Evolutionary conservation across 2,888 invertebrate species (phyloP).

Genomic region (Lochmaea capreae): DNA sequence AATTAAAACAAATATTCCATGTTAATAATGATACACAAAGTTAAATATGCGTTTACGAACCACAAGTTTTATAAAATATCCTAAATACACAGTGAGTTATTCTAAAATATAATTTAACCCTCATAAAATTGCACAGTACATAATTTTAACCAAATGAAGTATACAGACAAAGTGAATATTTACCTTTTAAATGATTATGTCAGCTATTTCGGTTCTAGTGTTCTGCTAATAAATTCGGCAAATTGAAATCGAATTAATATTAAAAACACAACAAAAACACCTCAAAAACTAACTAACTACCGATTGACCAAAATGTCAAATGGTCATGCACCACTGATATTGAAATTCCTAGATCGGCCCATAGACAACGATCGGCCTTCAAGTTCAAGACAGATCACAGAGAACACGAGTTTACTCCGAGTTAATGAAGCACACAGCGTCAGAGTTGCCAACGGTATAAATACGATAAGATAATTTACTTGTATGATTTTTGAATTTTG

Average conservation of each 20-base stretch:
- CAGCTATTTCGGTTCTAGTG: background rate
- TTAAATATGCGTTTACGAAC: background rate
- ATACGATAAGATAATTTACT: too few species aligned
- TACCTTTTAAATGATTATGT: background rate
- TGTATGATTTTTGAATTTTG: too few species aligned
- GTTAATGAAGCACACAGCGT: background rate
- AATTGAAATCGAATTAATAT: constrained; percentile 23
- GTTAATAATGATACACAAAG: background rate
- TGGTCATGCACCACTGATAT: constrained; percentile 25
- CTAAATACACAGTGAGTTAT: background rate
- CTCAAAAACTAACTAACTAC: constrained; percentile 19
- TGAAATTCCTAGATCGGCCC: background rate
- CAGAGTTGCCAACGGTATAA: too few species aligned
- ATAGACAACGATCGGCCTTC: too few species aligned
- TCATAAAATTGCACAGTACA: background rate
- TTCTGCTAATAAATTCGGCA: constrained; percentile 12
- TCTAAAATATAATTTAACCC: background rate
- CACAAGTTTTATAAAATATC: background rate
- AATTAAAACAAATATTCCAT: background rate
- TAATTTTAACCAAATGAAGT: background rate
- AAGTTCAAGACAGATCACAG: background rate
- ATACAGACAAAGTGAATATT: background rate
- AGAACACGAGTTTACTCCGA: background rate
- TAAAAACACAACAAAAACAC: constrained; percentile 33
- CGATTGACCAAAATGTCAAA: constrained; percentile 31